These are phyloP conservation scores for Trisateles emortualis DNA, from an alignment of 2,888 invertebrate genomes.

Conservation along the genomic window DNA sequence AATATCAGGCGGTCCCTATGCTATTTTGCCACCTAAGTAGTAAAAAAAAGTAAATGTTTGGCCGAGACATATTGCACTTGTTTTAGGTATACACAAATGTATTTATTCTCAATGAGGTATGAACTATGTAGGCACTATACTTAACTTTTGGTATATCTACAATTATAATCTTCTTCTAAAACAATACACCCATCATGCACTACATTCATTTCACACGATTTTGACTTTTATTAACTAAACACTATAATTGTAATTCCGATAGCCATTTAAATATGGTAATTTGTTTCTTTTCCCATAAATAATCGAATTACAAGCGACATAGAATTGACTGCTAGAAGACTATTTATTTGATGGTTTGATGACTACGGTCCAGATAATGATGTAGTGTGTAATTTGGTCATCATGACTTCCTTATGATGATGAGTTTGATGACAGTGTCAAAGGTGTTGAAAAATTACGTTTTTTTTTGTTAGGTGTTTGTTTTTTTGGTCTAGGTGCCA, in stretches of 20 bases:
- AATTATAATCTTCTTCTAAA: slow-evolving; percentile 6
- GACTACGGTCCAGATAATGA: slow-evolving; percentile 15
- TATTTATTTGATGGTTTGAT: slow-evolving; percentile 25
- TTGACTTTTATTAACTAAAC: slow-evolving; percentile 22
- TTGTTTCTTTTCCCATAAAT: slow-evolving; percentile 36
- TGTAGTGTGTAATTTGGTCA: slow-evolving; percentile 23
- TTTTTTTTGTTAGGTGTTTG: no score
- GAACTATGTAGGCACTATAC: slow-evolving; percentile 15
- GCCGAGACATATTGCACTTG: no score
- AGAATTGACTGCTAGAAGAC: slow-evolving; percentile 36
- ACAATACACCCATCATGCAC: slow-evolving; percentile 29
- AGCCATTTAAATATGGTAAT: slow-evolving; percentile 7
- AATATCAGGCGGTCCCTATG: no score
- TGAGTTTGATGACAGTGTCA: not conserved
- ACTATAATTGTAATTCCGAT: slow-evolving; percentile 25
- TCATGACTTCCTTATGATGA: slow-evolving; percentile 18
- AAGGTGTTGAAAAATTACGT: not conserved
- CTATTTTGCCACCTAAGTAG: no score
- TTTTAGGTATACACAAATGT: no score
- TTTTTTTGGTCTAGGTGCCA: no score
- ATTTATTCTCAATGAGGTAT: slow-evolving; percentile 4
- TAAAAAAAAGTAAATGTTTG: no score
- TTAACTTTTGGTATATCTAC: fast-evolving
- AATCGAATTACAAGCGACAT: slow-evolving; percentile 28
- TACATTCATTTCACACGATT: slow-evolving; percentile 20